These are phyloP conservation scores for Meloidogyne exigua DNA, from an alignment of 1,140 invertebrate genomes.

Conservation along the genomic window DNA sequence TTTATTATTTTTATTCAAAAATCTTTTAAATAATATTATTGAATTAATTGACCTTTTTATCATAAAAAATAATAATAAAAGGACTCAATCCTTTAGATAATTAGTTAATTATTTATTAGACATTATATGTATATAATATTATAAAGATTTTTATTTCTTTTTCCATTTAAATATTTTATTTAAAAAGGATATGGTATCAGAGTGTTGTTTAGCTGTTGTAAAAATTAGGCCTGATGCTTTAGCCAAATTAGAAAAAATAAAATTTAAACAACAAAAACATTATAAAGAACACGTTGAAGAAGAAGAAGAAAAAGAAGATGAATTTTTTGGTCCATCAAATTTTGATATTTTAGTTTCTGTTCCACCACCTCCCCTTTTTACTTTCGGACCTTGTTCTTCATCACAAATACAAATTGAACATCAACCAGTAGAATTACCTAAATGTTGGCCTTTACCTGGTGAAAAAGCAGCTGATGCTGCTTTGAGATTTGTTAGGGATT, in stretches of 20 bases:
- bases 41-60: no score
- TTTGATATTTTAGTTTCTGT: constrained; percentile 19
- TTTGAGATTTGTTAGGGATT: constrained; percentile 18
- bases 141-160: no score
- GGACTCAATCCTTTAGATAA: no score
- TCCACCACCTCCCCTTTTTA: neutral
- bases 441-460: neutral
- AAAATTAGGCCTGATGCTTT: constrained; percentile 6
- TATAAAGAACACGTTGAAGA: no score
- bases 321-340: constrained; percentile 3
- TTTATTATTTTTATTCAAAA: neutral
- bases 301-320: neutral
- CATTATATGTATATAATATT: no score
- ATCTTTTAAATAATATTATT: neutral
- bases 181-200: neutral
- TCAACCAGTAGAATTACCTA: neutral
- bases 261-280: constrained; percentile 1
- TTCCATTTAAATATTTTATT: no score
- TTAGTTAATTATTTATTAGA: no score
- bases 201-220: constrained; percentile 16
- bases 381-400: neutral
- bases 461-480: constrained; percentile 14
- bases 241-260: constrained; percentile 2
- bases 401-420: constrained; percentile 12
- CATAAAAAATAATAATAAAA: no score